Conservation (phyloP, 2,888 invertebrate species). For the Teinopalpus imperialis region DNA sequence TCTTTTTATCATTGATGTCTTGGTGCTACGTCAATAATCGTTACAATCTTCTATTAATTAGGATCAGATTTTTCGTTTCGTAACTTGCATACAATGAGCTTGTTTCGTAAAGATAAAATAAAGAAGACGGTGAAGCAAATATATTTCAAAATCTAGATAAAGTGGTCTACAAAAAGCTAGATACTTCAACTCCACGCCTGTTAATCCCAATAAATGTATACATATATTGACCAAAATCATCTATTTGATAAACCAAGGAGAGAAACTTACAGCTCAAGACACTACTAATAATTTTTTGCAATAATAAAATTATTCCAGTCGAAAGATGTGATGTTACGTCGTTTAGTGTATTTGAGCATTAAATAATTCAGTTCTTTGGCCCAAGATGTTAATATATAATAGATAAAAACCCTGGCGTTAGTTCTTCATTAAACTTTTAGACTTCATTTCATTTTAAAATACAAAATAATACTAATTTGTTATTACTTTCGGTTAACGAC, state of each 20-base stretch:
- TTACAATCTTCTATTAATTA: background rate
- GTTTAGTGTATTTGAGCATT: conserved; percentile 96
- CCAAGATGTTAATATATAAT: conserved; percentile 99
- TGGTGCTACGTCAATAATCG: conserved; percentile 7
- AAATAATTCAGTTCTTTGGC: conserved; percentile 96
- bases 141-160: conserved; percentile 96
- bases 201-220: conserved; percentile 96
- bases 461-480: too few species aligned
- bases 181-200: conserved; percentile 97
- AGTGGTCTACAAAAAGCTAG: conserved; percentile 96
- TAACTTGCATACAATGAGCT: conserved; percentile 29
- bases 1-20: too few species aligned
- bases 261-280: conserved; percentile 92
- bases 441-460: too few species aligned
- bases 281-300: conserved; percentile 98
- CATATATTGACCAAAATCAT: conserved; percentile 96
- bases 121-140: conserved; percentile 92
- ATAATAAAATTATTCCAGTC: conserved; percentile 99
- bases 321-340: conserved; percentile 93
- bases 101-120: conserved; percentile 35
- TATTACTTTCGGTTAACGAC: too few species aligned
- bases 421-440: conserved; percentile 97
- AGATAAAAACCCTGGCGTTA: conserved; percentile 95
- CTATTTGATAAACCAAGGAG: conserved; percentile 96
- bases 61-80: background rate